Conservation (phyloP, 2,113 vertebrate genomes). For the Lethenteron reissneri region DNA sequence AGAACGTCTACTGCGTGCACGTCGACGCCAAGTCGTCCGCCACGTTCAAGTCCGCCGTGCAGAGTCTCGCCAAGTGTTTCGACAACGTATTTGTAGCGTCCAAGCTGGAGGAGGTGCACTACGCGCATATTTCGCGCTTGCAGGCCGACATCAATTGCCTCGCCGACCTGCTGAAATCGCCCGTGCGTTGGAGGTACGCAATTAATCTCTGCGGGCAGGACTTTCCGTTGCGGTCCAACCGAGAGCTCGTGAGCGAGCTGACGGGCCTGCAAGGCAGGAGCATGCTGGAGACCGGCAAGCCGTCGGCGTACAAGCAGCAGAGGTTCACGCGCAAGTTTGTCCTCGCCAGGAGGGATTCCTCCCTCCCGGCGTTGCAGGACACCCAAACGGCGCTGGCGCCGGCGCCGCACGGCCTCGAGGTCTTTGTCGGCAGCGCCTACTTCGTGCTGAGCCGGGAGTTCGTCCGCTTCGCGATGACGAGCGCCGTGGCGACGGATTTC, state of each 20-base stretch:
- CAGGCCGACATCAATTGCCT: slow-evolving; percentile 69
- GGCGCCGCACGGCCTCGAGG: slow-evolving; percentile 43
- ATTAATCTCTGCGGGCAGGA: slow-evolving; percentile 84
- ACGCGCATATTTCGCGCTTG: slow-evolving; percentile 58
- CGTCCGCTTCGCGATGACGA: slow-evolving; percentile 27
- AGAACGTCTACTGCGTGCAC: slow-evolving; percentile 76
- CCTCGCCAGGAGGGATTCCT: slow-evolving; percentile 16
- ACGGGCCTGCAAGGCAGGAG: slow-evolving; percentile 41
- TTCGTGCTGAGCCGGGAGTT: slow-evolving; percentile 55
- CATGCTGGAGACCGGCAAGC: slow-evolving; percentile 56
- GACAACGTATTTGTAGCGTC: slow-evolving; percentile 60
- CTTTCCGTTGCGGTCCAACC: slow-evolving; percentile 61
- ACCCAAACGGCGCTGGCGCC: slow-evolving; percentile 32
- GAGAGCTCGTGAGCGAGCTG: slow-evolving; percentile 44
- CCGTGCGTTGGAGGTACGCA: slow-evolving; percentile 50
- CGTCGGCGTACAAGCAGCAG: slow-evolving; percentile 39
- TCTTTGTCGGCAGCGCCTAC: slow-evolving; percentile 72
- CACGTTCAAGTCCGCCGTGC: slow-evolving; percentile 40
- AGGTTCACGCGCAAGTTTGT: slow-evolving; percentile 43
- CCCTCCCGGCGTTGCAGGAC: too few relatives aligned
- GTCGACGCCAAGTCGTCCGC: slow-evolving; percentile 50
- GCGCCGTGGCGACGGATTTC: slow-evolving; percentile 37
- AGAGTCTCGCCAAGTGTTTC: slow-evolving; percentile 45
- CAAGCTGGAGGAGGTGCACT: slow-evolving; percentile 52
- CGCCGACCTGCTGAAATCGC: slow-evolving; percentile 42